phyloP scores from a whole-genome alignment of 2,888 invertebrate genomes.

The Leptopilina myrica region DNA sequence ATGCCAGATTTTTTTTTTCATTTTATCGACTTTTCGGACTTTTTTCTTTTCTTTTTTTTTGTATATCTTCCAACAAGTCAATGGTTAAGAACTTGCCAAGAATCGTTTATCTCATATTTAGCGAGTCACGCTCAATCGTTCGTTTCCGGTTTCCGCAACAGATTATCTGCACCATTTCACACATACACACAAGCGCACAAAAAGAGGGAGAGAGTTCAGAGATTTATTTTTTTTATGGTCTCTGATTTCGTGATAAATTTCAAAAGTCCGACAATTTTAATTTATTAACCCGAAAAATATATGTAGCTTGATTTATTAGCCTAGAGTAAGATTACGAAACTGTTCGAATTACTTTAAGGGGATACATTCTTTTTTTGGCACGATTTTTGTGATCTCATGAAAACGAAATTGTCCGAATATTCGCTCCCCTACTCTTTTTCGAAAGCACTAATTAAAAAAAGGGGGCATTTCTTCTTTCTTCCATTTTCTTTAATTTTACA shows the following conservation, averaged over 20 bases:
- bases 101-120: slow-evolving; percentile 62
- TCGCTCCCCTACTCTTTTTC: too few species aligned
- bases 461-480: too few species aligned
- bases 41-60: too few species aligned
- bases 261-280: not conserved
- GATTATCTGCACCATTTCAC: slow-evolving; percentile 36
- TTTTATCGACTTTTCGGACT: not conserved
- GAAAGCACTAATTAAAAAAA: too few species aligned
- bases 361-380: too few species aligned
- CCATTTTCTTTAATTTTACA: too few species aligned
- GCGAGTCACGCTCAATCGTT: slow-evolving; percentile 5
- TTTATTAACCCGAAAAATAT: not conserved
- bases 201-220: not conserved
- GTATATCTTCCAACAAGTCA: slow-evolving; percentile 28
- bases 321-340: too few species aligned
- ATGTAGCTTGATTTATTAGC: not conserved
- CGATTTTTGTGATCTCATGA: too few species aligned
- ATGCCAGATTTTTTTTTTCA: not conserved
- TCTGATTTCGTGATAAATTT: not conserved
- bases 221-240: not conserved
- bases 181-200: not conserved
- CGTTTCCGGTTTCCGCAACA: not conserved
- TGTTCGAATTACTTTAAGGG: too few species aligned
- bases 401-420: too few species aligned
- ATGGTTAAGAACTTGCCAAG: slow-evolving; percentile 57